Base-by-base conservation (phyloP, 2,113 vertebrate species). In the Pristiophorus japonicus region DNA sequence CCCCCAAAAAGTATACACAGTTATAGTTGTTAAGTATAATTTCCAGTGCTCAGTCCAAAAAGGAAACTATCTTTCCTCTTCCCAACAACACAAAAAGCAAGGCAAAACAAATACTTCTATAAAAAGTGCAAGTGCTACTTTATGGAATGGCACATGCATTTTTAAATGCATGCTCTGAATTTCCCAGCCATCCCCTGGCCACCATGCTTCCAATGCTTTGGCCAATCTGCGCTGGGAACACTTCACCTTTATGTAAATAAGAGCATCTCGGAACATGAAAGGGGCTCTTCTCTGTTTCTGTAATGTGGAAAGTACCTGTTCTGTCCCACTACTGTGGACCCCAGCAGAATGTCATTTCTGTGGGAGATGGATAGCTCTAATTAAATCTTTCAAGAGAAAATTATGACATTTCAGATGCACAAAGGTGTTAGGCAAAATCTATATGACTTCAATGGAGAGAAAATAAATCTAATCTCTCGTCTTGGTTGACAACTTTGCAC, bases 361-460 rank as follows among this genome's bases (percentile, higher is more conserved):
- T 51, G 47, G 8, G 1, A 51, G 45, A 88, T 55, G 22, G 47
- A 88, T 88, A 88, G 85, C 22, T 51, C 8, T 88, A 30, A 88
- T 88, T 30, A 88, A 88, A 88, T 6, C 24, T 88, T 88, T 88
- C 24, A 88, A 88, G 47, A 51, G 47, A 88, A 88, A 51, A 88
- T 88, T 47, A 88, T 55, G 24, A 55, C 51, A 55, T 55, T 88
- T 88, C 47, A 55, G 24, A 88, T 11, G 22, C 85, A 55, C 7
- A 55, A 88, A 88, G 51, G 85, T 88, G 30, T 75, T 30, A 10
- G 70, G 70, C 70, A 75, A 75, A 75, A 75, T 10, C 47, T 55
- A 55, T 30, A 10, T 1, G 24, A 88, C 18, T 6, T 22, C 90
- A 38, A 30, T 22, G n/a, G 62, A 63, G 30, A 66, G n/a, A 59